phyloP scores from a whole-genome alignment of 1,140 invertebrate species.

The Thaumatotibia leucotreta region DNA sequence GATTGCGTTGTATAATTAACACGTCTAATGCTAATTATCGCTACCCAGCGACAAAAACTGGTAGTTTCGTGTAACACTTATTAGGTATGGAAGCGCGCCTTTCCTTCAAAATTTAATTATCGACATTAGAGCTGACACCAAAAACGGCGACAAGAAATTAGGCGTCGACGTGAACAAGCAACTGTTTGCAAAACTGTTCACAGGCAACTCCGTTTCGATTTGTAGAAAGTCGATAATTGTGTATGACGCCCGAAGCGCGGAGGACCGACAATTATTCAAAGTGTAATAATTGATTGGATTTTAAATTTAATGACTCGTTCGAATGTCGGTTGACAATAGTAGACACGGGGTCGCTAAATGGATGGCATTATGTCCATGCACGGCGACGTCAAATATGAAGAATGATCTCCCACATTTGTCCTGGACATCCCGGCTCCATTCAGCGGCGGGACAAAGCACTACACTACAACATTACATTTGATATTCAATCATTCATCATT shows the following conservation, averaged over 20 bases:
- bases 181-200: conserved; percentile 53
- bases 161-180: conserved; percentile 22
- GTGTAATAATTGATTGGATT: conserved; percentile 40
- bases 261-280: conserved; percentile 24
- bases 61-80: conserved; percentile 64
- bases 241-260: conserved; percentile 19
- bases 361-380: conserved; percentile 44
- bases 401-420: conserved; percentile 46
- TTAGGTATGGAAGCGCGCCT: conserved; percentile 50
- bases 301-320: conserved; percentile 40
- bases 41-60: conserved; percentile 45
- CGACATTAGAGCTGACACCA: conserved; percentile 58
- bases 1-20: conserved; percentile 55
- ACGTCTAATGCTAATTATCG: conserved; percentile 64
- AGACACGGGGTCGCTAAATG: conserved; percentile 46
- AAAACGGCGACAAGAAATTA: conserved; percentile 41
- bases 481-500: conserved; percentile 25
- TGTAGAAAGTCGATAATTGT: conserved; percentile 58
- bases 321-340: conserved; percentile 37
- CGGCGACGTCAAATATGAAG: conserved; percentile 48
- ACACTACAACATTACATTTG: conserved; percentile 21
- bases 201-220: conserved; percentile 46
- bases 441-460: conserved; percentile 25
- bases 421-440: conserved; percentile 31
- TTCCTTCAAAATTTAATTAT: conserved; percentile 73